These are phyloP conservation scores for Haliaeetus leucogaster DNA, from an alignment of 2,113 vertebrate genomes.

Conservation along the genomic window DNA sequence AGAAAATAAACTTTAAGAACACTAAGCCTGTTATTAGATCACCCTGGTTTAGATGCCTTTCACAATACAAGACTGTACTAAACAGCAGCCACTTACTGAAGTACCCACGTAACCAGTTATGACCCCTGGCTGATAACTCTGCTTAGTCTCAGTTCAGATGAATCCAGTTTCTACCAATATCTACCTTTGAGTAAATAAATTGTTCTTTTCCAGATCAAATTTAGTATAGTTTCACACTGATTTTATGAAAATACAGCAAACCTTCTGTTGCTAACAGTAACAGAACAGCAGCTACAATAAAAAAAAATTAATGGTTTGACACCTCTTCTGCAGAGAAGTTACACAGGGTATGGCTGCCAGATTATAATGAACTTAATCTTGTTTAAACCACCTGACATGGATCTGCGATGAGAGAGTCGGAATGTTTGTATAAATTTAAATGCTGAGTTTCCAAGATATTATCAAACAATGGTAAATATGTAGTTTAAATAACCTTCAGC, in stretches of 20 bases:
- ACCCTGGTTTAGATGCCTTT: not conserved
- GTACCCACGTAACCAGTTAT: not conserved
- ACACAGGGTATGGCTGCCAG: not conserved
- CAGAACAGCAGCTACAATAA: not conserved
- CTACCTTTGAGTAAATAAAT: not conserved
- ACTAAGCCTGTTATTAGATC: not conserved
- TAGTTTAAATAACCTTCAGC: not conserved
- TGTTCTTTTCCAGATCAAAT: not conserved
- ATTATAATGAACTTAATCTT: not conserved
- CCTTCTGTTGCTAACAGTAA: not conserved
- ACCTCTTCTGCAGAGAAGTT: not conserved
- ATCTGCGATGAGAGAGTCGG: not conserved
- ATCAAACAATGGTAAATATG: not conserved
- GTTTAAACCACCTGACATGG: not conserved
- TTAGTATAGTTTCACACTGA: not conserved
- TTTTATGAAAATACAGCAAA: not conserved
- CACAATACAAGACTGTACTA: not conserved
- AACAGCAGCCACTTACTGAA: not conserved
- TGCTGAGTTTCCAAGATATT: not conserved
- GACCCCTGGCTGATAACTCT: not conserved
- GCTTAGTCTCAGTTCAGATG: not conserved
- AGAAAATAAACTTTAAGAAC: not conserved
- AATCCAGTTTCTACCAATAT: not conserved
- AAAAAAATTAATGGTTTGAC: not conserved
- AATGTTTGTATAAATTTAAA: not conserved